Evolutionary conservation across 2,888 invertebrate genomes (phyloP).

Genomic region (Neoitamus cyanurus): DNA sequence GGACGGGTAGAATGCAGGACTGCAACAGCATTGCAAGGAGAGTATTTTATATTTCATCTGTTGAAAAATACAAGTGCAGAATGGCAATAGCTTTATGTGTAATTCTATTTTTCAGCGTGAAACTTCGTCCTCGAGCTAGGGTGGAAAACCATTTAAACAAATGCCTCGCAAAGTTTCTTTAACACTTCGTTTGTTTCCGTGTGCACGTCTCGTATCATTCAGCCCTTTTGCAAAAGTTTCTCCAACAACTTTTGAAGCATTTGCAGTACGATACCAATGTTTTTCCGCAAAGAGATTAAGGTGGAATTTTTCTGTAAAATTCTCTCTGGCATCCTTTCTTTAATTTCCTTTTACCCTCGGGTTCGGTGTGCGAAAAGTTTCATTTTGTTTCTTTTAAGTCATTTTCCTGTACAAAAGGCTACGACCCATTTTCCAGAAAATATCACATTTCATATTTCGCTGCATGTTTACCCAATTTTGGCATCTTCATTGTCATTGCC

Average conservation of each 20-base stretch:
- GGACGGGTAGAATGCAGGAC: neutral
- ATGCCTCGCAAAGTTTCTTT: neutral
- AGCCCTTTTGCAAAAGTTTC: neutral
- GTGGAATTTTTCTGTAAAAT: neutral
- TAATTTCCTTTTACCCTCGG: neutral
- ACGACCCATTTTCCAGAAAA: neutral
- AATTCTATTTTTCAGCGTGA: neutral
- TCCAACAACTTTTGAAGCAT: neutral
- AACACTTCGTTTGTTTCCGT: neutral
- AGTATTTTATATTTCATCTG: neutral
- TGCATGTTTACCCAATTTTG: constrained; percentile 26
- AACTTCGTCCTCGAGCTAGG: neutral
- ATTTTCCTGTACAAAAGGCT: neutral
- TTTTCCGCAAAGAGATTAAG: neutral
- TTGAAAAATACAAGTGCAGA: neutral
- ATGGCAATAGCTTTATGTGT: neutral
- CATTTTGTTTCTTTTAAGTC: neutral
- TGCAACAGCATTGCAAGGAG: neutral
- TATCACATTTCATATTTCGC: constrained; percentile 20
- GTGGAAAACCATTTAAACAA: neutral
- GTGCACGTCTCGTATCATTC: neutral
- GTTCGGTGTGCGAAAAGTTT: neutral
- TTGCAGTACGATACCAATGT: neutral
- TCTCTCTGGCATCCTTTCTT: constrained; percentile 1
- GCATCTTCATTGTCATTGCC: constrained; percentile 27